Percentiles rank a stretch among this genome's conserved stretches.
Conservation (phyloP, 2,113 vertebrate genomes). For the Plestiodon gilberti region DNA sequence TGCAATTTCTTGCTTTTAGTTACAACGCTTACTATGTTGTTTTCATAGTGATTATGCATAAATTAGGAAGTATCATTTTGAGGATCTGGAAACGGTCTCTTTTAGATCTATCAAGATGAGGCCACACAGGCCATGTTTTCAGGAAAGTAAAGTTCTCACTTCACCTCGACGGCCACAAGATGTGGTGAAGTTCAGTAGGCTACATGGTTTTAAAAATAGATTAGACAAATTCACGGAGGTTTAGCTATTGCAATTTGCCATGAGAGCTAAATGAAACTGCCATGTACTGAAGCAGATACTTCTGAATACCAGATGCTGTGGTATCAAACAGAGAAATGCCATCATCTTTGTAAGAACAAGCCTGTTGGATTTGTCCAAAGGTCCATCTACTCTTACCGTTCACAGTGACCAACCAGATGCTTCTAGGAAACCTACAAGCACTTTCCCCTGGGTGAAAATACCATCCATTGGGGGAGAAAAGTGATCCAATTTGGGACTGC, state of each 20-base stretch:
- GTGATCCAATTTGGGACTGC: too few relatives aligned
- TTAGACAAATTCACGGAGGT: not conserved
- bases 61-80: slow-evolving; percentile 37
- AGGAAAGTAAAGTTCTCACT: not conserved
- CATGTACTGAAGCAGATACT: not conserved
- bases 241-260: too few relatives aligned
- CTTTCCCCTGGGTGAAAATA: too few relatives aligned
- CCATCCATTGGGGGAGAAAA: too few relatives aligned
- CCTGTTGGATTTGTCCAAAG: too few relatives aligned
- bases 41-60: slow-evolving; percentile 45
- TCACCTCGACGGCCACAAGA: too few relatives aligned
- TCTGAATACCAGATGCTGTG: not conserved
- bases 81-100: slow-evolving; percentile 32
- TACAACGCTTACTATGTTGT: slow-evolving; percentile 31
- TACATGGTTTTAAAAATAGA: not conserved
- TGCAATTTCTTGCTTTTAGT: slow-evolving; percentile 46
- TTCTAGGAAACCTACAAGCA: too few relatives aligned
- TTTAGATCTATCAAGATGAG: not conserved
- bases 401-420: too few relatives aligned
- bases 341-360: not conserved
- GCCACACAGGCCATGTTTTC: not conserved
- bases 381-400: too few relatives aligned
- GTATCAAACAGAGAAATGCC: not conserved
- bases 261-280: too few relatives aligned
- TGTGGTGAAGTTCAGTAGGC: not conserved